phyloP scores from a whole-genome alignment of 2,888 invertebrate species.

The Idaea straminata region DNA sequence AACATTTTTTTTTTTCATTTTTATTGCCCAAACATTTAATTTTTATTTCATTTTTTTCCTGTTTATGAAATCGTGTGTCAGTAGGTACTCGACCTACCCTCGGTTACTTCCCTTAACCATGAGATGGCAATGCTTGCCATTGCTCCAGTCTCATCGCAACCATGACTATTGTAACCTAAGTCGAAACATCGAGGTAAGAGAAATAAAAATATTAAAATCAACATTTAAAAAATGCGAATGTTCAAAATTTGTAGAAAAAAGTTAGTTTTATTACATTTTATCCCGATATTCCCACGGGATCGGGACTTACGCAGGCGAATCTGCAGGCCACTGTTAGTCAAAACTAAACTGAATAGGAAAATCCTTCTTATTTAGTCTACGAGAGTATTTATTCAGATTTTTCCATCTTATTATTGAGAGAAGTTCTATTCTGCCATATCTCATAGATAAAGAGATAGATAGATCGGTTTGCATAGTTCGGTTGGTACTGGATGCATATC shows the following conservation, averaged over 20 bases:
- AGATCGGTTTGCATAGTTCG: not conserved
- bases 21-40: too few species aligned
- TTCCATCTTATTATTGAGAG: not conserved
- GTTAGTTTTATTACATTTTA: not conserved
- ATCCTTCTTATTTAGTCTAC: not conserved
- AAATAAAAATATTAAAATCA: too few species aligned
- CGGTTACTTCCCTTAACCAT: too few species aligned
- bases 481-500: not conserved
- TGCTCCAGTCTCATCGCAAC: too few species aligned
- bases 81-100: too few species aligned
- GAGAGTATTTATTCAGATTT: not conserved
- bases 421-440: not conserved
- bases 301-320: not conserved
- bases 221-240: too few species aligned
- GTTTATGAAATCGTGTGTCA: too few species aligned
- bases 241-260: not conserved
- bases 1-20: too few species aligned
- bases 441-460: not conserved
- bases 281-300: not conserved
- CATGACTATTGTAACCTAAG: too few species aligned
- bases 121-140: too few species aligned
- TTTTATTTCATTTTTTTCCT: too few species aligned
- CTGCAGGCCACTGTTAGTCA: not conserved
- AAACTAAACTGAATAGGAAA: not conserved
- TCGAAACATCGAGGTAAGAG: too few species aligned